Evolutionary conservation across 2,113 vertebrate species (phyloP), one percentile per base, ranked within the genome.

Genomic region (Calcarius ornatus): DNA sequence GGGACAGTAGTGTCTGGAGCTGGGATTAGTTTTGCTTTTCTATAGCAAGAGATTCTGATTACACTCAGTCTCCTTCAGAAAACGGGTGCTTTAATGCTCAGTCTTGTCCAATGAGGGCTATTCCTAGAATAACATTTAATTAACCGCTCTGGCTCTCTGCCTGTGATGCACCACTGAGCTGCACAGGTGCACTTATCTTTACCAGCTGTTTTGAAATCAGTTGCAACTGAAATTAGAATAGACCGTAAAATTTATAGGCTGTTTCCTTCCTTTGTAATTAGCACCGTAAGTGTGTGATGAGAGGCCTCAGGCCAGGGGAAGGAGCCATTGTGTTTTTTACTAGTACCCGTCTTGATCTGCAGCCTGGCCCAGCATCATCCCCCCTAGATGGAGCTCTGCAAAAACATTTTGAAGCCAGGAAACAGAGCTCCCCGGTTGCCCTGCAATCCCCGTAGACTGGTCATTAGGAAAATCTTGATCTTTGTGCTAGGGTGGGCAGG

Each of bases 51-150:
- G 82, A 73, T 83, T 96, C 96, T 98, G 97, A 98, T 98, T 98
- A 98, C 92, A 96, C 92, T 72, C 91, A 61, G 60, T 97, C 94
- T 97, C 95, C 90, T 97, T 87, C 96, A 97, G 96, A 96, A 98
- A 97, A 98, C 27, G 94, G 97, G 97, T 97, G 95, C 95, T 98
- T 97, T 97, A 94, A 94, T 97, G 96, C 94, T 98, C 94, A 95
- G 84, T 88, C 45, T 97, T 92, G 81, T 96, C 98, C 97, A 86
- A 97, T 84, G 97, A 96, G 97, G 96, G 97, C 97, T 94, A 97
- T 97, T 98, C 97, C 97, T 96, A 88, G 97, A 98, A 97, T 98
- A 98, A 98, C 97, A 98, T 98, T 99, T 99, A 98, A 99, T 98
- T 98, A 98, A 98, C 98, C 10, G 25, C 93, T 95, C 93, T 80